Evolutionary conservation across 2,113 vertebrate genomes (phyloP).

Genomic region (Dicerorhinus sumatrensis): DNA sequence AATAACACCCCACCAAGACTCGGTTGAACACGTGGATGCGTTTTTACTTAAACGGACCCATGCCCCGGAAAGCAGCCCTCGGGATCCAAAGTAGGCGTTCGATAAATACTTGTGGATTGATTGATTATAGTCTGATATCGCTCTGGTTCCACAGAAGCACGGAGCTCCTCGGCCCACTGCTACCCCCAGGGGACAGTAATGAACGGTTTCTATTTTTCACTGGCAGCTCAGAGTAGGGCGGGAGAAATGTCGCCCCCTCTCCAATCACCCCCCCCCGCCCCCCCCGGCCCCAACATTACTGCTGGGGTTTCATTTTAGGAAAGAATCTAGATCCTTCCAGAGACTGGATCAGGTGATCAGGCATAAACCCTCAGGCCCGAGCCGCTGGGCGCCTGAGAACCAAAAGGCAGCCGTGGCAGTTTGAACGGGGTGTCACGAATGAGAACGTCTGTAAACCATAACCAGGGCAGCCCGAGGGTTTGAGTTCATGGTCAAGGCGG

Average conservation of each 20-base stretch:
- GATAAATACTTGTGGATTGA: background rate
- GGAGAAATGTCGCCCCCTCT: background rate
- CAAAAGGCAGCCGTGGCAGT: background rate
- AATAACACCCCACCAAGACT: background rate
- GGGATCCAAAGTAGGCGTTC: background rate
- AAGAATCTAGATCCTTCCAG: background rate
- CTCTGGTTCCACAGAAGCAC: background rate
- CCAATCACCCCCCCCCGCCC: background rate
- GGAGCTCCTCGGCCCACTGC: background rate
- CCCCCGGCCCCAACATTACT: background rate
- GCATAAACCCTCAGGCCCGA: background rate
- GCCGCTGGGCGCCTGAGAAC: background rate
- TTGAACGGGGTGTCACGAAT: background rate
- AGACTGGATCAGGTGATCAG: background rate
- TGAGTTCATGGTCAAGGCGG: conserved; percentile 73
- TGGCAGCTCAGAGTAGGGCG: conserved; percentile 10
- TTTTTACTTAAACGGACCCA: background rate
- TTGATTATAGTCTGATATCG: background rate
- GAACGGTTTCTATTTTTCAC: conserved; percentile 62
- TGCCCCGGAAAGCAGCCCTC: background rate
- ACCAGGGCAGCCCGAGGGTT: background rate
- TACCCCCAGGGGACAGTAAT: background rate
- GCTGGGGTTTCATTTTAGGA: conserved; percentile 5
- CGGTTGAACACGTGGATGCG: background rate
- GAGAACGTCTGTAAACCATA: background rate